Conservation (phyloP, 1,140 invertebrate species). For the Heterodera carotae region DNA sequence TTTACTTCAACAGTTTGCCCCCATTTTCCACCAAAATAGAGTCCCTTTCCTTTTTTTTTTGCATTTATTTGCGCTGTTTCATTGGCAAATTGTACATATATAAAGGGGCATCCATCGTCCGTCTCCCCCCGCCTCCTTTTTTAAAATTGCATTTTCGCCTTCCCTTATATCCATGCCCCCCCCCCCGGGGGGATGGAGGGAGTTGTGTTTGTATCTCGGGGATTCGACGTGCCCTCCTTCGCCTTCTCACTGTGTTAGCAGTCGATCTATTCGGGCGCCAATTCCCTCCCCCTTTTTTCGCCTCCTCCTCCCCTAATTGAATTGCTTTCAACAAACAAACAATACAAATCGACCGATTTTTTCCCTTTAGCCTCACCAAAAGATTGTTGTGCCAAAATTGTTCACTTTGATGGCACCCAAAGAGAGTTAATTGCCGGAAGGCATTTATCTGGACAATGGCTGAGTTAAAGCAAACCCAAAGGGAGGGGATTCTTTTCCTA, state of each 20-base stretch:
- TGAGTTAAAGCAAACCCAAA: not conserved
- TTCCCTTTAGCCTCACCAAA: not conserved
- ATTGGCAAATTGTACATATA: too few relatives aligned
- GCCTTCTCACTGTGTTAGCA: not conserved
- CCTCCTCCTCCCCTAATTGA: not conserved
- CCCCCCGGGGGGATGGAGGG: not conserved
- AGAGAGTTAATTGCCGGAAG: constrained; percentile 9
- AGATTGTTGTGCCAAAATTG: not conserved
- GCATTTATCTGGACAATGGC: not conserved
- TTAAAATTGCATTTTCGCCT: constrained; percentile 3
- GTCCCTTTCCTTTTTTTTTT: too few relatives aligned
- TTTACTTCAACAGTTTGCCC: too few relatives aligned
- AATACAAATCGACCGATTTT: constrained; percentile 18
- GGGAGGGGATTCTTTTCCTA: not conserved
- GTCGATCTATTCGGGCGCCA: not conserved
- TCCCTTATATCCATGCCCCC: not conserved
- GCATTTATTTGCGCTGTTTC: too few relatives aligned
- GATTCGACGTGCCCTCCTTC: not conserved
- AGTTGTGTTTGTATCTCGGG: not conserved
- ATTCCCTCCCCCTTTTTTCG: too few relatives aligned
- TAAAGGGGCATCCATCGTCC: too few relatives aligned
- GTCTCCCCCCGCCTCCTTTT: too few relatives aligned
- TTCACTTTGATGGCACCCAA: not conserved
- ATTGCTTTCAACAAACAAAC: not conserved
- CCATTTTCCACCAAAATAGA: too few relatives aligned